phyloP scores from a whole-genome alignment of 2,888 invertebrate genomes.

The Phengaris alcon region DNA sequence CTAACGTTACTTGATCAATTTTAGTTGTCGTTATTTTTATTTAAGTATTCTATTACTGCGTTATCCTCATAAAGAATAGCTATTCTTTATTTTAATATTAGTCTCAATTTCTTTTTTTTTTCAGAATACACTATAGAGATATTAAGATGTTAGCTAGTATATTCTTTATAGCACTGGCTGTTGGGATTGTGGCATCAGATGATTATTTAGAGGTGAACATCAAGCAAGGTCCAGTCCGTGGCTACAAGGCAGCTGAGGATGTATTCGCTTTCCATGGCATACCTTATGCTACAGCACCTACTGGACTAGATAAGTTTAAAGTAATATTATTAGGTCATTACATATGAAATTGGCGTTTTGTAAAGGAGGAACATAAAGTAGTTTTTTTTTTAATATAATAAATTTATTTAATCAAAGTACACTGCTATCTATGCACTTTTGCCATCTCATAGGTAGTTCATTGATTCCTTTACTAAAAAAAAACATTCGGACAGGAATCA shows the following conservation, averaged over 20 bases:
- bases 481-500: too few species aligned
- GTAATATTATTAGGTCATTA: conserved; percentile 35
- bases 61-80: too few species aligned
- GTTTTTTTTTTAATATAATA: too few species aligned
- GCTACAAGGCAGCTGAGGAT: conserved; percentile 43
- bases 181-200: conserved; percentile 20
- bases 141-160: not conserved
- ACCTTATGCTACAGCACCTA: conserved; percentile 58
- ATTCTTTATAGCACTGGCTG: not conserved
- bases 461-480: too few species aligned
- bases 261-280: conserved; percentile 52
- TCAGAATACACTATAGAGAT: not conserved
- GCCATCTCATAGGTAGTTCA: too few species aligned
- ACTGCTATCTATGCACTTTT: too few species aligned
- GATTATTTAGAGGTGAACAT: conserved; percentile 40
- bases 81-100: too few species aligned
- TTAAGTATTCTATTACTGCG: too few species aligned
- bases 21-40: not conserved
- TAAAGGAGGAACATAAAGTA: too few species aligned
- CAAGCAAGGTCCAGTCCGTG: conserved; percentile 49
- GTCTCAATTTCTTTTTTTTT: not conserved
- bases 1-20: not conserved
- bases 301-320: conserved; percentile 49
- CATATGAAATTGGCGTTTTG: too few species aligned
- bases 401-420: too few species aligned